Conservation (phyloP, 2,888 invertebrate genomes). For the Thymelicus acteon region DNA sequence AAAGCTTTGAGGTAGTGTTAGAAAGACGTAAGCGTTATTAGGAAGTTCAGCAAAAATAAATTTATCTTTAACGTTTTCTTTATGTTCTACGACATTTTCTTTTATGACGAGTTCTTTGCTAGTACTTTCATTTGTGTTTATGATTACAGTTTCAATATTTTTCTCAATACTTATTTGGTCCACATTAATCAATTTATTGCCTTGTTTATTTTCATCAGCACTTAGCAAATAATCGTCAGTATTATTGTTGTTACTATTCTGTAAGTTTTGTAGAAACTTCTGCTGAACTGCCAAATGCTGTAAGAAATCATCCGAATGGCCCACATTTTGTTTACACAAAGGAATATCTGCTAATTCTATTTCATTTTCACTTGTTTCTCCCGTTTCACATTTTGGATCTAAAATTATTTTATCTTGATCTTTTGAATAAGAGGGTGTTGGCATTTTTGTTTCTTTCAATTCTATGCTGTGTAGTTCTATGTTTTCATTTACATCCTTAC, state of each 20-base stretch:
- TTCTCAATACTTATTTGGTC: neutral
- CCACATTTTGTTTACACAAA: constrained; percentile 1
- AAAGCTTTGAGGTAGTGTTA: constrained; percentile 67
- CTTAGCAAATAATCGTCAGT: neutral
- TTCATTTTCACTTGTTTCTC: neutral
- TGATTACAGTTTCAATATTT: neutral
- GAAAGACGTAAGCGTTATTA: constrained; percentile 67
- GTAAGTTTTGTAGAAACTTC: constrained; percentile 22
- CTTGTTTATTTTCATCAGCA: neutral
- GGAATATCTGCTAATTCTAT: constrained; percentile 27
- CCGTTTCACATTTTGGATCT: neutral
- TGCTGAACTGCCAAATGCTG: constrained; percentile 25
- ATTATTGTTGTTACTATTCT: neutral
- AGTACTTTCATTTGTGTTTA: neutral
- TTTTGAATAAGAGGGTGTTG: neutral
- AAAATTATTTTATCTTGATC: neutral
- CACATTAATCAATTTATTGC: neutral
- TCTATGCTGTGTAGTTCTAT: constrained; percentile 11
- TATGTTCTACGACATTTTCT: constrained; percentile 16
- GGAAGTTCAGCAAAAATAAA: constrained; percentile 57
- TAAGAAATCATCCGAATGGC: constrained; percentile 27
- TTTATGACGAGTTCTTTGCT: neutral
- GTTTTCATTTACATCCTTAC: neutral
- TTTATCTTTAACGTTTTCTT: constrained; percentile 23
- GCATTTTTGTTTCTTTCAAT: neutral